Evolutionary conservation across 2,113 vertebrate genomes (phyloP), one percentile per base, ranked within the genome.

Genomic region (Hemiprocne comata): DNA sequence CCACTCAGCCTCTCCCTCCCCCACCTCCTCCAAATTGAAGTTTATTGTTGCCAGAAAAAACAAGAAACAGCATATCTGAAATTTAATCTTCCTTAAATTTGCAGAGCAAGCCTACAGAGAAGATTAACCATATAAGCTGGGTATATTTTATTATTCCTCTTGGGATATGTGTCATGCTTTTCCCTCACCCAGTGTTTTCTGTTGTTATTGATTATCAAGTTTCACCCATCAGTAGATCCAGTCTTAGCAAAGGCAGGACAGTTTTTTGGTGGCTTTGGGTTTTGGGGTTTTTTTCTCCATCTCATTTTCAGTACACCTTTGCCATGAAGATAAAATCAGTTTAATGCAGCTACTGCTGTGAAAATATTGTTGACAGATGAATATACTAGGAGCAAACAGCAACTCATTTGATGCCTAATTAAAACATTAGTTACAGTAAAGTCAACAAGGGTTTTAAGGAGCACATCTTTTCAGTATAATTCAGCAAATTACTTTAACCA

Each of bases 1-100:
- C 65, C 21, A 75, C 73, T 95, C 94, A 92, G 96, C 80, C 69
- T 95, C 79, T 97, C 95, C 88, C 85, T 74, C 90, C 90, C 79
- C 76, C 86, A 83, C 24, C 53, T 86, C 76, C 40, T 34, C 87
- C 57, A 84, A 95, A 89, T 6, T 85, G 64, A 93, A 96, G 48
- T 69, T 96, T 91, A 90, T 94, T 92, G 54, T 94, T 80, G 79
- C 95, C 95, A 98, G 93, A 82, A 97, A 97, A 97, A 96, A 93
- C 80, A 97, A 96, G 97, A 94, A 93, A 55, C 76, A 82, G 78
- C 57, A 75, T 94, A 95, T 97, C 89, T 92, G 66, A 97, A 97
- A 97, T 94, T 80, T 90, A 94, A 92, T 97, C 76, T 93, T 96
- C 77, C 95, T 92, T 80, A 95, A 79, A 94, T 84, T 89, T 95